These are phyloP conservation scores for Diplogasteroides magnus DNA, from an alignment of 1,140 invertebrate species.

Conservation along the genomic window DNA sequence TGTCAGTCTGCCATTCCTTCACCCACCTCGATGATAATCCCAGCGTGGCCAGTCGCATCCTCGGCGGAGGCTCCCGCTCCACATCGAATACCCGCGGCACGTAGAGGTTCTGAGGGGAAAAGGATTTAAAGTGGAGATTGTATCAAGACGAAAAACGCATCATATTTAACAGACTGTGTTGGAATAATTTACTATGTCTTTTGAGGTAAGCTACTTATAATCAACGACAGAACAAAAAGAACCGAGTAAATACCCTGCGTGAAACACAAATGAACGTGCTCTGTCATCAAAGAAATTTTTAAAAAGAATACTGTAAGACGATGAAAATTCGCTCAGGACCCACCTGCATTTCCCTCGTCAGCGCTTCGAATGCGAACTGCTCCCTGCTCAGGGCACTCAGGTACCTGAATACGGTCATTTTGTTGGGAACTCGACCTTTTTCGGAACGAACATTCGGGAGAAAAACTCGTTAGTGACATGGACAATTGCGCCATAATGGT, in stretches of 20 bases:
- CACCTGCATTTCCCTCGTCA: not conserved
- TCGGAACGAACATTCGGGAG: too few relatives aligned
- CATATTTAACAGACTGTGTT: too few relatives aligned
- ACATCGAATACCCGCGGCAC: too few relatives aligned
- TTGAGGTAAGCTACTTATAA: not conserved
- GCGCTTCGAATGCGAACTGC: not conserved
- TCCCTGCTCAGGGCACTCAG: not conserved
- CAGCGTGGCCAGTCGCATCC: too few relatives aligned
- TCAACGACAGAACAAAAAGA: not conserved
- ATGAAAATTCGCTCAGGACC: not conserved
- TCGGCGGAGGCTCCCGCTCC: too few relatives aligned
- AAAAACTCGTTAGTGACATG: too few relatives aligned
- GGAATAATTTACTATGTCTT: not conserved
- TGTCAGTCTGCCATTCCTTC: too few relatives aligned
- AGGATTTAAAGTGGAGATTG: too few relatives aligned
- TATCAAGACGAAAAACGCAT: too few relatives aligned
- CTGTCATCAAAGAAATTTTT: not conserved
- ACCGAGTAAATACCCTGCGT: not conserved
- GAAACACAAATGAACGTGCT: not conserved
- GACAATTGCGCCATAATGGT: too few relatives aligned
- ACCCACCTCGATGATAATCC: too few relatives aligned
- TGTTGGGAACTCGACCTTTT: not conserved
- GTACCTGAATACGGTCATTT: not conserved
- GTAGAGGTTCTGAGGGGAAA: too few relatives aligned
- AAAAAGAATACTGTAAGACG: not conserved